Evolutionary conservation across 2,888 invertebrate species (phyloP), one percentile per base, ranked within the genome.

Genomic region (Hemistola chrysoprasaria): DNA sequence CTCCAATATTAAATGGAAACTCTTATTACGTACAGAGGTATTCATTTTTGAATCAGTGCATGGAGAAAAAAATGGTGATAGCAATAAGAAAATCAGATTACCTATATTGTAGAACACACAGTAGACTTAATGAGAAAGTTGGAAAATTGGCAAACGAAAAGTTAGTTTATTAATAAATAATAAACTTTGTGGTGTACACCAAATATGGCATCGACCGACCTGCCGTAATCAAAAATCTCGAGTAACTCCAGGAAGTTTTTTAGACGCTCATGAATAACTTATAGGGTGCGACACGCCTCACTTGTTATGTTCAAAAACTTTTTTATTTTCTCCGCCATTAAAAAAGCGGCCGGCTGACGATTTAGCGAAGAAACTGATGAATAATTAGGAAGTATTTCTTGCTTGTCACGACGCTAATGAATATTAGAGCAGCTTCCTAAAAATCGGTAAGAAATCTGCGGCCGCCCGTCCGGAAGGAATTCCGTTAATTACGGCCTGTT

Each of bases 381-480:
- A 87, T 87, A 87, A 88, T 88, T 88, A 85, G 70, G 49, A 55
- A 71, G 71, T 78, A 81, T 83, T 84, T 88, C 78, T 84, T 81
- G 83, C 80, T 74, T 77, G 86, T 86, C 87, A 86, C 78, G 76
- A 65, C 57, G 59, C 66, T 85, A 88, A 88, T 87, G 84, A 88
- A 86, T 86, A 84, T 82, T 76, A 78, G 71, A 81, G 71, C 65
- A 71, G 74, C 35, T 24, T 21, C 30, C n/a, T n/a, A 62, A 69
- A 69, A 70, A 71, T 65, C 62, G 68, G 40, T 65, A 73, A 70
- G 70, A 78, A 80, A 80, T 81, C 78, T 71, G 77, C 59, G 74
- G 75, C 67, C 57, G 65, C 62, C 71, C 57, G 55, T 35, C 43
- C 49, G 48, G 55, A 54, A 73, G 69, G 70, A 79, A 80, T 78